phyloP scores from a whole-genome alignment of 2,113 vertebrate genomes.

The Eolophus roseicapilla region DNA sequence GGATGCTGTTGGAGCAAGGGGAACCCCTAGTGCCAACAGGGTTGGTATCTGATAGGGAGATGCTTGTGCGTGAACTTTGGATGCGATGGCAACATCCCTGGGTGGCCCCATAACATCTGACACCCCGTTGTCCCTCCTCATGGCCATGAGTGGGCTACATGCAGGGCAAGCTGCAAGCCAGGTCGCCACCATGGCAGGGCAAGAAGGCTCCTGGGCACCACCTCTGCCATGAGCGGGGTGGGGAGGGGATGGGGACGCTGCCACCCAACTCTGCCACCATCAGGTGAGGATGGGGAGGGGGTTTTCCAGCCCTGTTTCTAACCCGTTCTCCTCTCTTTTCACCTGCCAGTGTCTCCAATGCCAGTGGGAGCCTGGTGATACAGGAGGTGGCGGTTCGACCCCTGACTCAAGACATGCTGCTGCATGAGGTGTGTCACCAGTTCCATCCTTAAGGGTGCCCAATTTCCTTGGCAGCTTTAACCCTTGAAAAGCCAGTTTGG shows the following conservation, averaged over 20 bases:
- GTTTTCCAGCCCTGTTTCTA: neutral
- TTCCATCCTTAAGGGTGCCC: neutral
- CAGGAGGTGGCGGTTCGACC: conserved; percentile 81
- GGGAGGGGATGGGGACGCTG: neutral
- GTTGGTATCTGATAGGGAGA: neutral
- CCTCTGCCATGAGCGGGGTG: neutral
- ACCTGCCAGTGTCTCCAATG: conserved; percentile 73
- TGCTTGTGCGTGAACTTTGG: accelerated
- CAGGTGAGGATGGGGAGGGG: neutral
- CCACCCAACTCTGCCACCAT: neutral
- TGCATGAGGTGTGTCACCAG: conserved; percentile 71
- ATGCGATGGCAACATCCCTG: neutral
- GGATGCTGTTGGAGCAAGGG: neutral
- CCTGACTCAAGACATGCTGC: conserved; percentile 83
- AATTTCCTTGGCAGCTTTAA: neutral
- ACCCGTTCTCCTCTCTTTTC: neutral
- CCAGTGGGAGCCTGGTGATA: conserved; percentile 79
- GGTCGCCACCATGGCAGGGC: too few relatives aligned
- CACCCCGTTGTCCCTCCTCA: neutral
- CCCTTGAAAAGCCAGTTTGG: neutral
- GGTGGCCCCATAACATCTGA: neutral
- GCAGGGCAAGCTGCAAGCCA: neutral
- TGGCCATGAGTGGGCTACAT: neutral
- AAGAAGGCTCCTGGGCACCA: neutral
- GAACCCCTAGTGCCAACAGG: neutral